Evolutionary conservation across 2,888 invertebrate species (phyloP), one percentile per base, ranked within the genome.

Genomic region (Cyrtodaria siliqua): DNA sequence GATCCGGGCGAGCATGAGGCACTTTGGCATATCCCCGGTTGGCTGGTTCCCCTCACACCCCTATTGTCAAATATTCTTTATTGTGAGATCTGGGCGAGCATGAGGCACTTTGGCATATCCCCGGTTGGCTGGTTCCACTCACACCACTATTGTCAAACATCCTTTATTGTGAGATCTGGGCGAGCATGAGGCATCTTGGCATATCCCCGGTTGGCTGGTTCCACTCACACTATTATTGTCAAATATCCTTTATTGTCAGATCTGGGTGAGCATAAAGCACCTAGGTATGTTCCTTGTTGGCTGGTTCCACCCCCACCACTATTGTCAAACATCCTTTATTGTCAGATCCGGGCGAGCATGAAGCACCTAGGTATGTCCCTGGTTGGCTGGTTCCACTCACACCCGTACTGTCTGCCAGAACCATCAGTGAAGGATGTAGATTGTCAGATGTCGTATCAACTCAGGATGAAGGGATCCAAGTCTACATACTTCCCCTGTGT

Each of bases 81-180:
- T n/a, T n/a, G n/a, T n/a, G n/a, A 93, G 93, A 97, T 98, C 87
- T 96, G 96, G 74, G 95, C 96, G 92, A 95, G 95, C 68, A 96
- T 98, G 93, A 96, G 95, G 89, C 95, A 96, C 87, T 53, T 80
- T 12, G 96, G 97, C 64, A 94, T 98, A 44, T 95, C 96, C 3
- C 93, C 98, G 8, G 96, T 98, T 2, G 98, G 98, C 8, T 98
- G 98, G 98, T 98, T 98, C 93, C 98, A 98, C 93, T 97, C 97
- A 12, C 77, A 97, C 96, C 88, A 94, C 95, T 71, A 96, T 62
- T 96, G 96, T 83, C 96, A n/a, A n/a, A n/a, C n/a, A n/a, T n/a
- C n/a, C n/a, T n/a, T n/a, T n/a, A n/a, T n/a, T n/a, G n/a, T n/a
- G n/a, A 93, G 93, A 97, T 98, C 87, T 96, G 96, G 74, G 95